phyloP scores from a whole-genome alignment of 2,113 vertebrate species.

The Siphamia tubifer region DNA sequence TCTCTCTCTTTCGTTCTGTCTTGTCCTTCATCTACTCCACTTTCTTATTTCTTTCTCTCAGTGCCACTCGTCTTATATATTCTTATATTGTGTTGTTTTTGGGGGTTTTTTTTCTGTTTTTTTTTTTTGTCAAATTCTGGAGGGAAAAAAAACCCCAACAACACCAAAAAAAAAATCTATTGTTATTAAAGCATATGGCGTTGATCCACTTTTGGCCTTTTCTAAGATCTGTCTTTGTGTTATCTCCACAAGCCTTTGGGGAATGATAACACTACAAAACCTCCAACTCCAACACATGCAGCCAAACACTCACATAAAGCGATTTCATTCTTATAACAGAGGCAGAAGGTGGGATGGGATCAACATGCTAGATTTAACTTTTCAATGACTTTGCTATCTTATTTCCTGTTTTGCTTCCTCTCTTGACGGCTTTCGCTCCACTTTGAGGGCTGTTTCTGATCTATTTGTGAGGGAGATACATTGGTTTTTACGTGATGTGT shows the following conservation, averaged over 20 bases:
- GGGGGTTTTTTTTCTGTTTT: no score
- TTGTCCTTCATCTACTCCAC: constrained; percentile 20
- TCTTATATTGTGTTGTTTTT: no score
- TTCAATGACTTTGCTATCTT: constrained; percentile 37
- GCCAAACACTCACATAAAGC: not conserved
- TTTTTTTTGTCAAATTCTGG: no score
- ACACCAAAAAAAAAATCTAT: not conserved
- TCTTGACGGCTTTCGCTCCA: constrained; percentile 34
- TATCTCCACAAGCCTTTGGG: not conserved
- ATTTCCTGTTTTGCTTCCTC: constrained; percentile 37
- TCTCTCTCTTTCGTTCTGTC: constrained; percentile 8
- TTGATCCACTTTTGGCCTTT: not conserved
- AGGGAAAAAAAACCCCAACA: no score
- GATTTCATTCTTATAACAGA: constrained; percentile 11
- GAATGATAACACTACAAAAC: not conserved
- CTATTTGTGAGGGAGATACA: constrained; percentile 52
- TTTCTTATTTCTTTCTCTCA: not conserved
- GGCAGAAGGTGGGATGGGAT: constrained; percentile 30
- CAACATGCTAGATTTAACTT: constrained; percentile 53
- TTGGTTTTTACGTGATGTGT: constrained; percentile 48
- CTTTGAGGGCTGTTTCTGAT: constrained; percentile 37
- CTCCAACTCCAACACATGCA: not conserved
- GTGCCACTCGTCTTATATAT: not conserved
- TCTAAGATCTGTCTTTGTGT: not conserved
- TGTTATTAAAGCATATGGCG: not conserved